phyloP scores from a whole-genome alignment of 2,888 invertebrate species.

The Drosophila falleni region DNA sequence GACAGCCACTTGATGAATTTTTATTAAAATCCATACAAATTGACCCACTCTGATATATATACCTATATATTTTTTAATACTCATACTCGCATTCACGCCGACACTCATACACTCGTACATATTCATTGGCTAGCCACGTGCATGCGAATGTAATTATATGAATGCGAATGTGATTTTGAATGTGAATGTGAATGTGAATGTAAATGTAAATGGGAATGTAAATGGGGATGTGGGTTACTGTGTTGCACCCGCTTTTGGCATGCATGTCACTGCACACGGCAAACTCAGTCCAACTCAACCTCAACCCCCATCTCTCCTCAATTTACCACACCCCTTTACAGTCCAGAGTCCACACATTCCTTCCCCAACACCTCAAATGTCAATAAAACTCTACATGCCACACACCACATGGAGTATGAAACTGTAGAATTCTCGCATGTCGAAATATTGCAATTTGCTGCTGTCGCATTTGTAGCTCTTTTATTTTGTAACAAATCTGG shows the following conservation, averaged over 20 bases:
- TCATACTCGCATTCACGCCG: not conserved
- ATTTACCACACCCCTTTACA: too few relatives aligned
- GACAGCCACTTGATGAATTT: too few relatives aligned
- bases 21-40: too few relatives aligned
- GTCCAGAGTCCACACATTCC: not conserved
- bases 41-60: too few relatives aligned
- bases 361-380: constrained; percentile 18
- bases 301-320: not conserved
- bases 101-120: constrained; percentile 13
- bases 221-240: constrained; percentile 55
- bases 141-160: constrained; percentile 33
- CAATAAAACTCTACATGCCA: constrained; percentile 36
- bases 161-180: constrained; percentile 32
- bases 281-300: not conserved
- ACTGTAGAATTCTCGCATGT: constrained; percentile 37
- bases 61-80: not conserved
- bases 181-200: constrained; percentile 13
- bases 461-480: constrained; percentile 18
- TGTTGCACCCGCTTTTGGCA: constrained; percentile 29
- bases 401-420: constrained; percentile 1
- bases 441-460: constrained; percentile 40
- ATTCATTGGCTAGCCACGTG: constrained; percentile 53
- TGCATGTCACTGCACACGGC: constrained; percentile 40
- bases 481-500: not conserved
- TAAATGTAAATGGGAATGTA: constrained; percentile 16